These are phyloP conservation scores for Bedellia somnulentella DNA, from an alignment of 2,888 invertebrate species.

Conservation along the genomic window DNA sequence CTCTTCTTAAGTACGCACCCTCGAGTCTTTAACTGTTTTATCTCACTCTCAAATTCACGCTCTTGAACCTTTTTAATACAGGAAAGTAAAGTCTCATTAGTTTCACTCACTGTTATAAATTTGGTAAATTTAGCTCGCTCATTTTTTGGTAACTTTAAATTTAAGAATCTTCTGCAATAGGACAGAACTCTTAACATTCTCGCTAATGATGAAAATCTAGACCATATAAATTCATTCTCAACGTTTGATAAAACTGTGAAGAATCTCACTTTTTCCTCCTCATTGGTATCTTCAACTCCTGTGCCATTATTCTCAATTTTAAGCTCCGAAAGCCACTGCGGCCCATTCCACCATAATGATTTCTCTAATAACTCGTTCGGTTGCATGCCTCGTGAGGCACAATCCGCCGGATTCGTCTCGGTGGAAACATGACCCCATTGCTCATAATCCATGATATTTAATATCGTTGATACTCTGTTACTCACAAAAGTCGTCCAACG, in stretches of 20 bases:
- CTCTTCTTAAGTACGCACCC: background rate
- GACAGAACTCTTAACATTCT: background rate
- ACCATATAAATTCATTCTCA: background rate
- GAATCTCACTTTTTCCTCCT: background rate
- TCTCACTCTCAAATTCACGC: background rate
- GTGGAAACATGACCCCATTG: background rate
- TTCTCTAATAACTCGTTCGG: background rate
- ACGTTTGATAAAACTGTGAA: background rate
- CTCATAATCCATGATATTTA: background rate
- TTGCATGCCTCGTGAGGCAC: background rate
- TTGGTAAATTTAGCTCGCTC: background rate
- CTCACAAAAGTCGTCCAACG: background rate
- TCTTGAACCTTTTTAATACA: constrained; percentile 3
- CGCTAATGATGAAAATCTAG: constrained; percentile 1
- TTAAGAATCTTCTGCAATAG: constrained; percentile 3
- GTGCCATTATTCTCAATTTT: background rate
- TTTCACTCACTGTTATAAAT: background rate
- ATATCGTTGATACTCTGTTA: background rate
- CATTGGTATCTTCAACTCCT: background rate
- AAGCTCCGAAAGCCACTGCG: background rate
- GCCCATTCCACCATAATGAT: constrained; percentile 5
- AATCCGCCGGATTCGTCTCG: background rate
- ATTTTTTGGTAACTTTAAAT: background rate
- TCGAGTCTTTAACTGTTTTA: background rate
- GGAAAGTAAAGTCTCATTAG: background rate